phyloP scores from a whole-genome alignment of 2,113 vertebrate species.

The Toxostoma redivivum region DNA sequence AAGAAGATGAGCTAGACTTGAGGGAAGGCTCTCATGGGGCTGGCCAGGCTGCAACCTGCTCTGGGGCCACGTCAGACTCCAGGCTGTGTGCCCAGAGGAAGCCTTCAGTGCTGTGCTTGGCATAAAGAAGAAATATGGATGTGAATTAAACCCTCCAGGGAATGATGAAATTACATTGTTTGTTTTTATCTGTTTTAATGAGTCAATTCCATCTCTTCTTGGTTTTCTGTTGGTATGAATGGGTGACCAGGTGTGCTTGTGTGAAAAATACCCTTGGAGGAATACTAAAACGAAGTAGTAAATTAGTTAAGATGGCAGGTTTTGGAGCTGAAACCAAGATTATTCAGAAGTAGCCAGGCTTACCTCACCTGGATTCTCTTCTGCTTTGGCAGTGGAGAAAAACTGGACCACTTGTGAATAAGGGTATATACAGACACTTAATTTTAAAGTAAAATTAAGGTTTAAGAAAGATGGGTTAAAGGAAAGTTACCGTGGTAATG shows the following conservation, averaged over 20 bases:
- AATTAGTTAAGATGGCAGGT: not conserved
- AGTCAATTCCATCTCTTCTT: not conserved
- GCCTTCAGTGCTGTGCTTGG: not conserved
- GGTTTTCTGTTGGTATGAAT: not conserved
- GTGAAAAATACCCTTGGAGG: not conserved
- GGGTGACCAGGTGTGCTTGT: not conserved
- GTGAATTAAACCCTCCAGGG: not conserved
- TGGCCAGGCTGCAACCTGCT: not conserved
- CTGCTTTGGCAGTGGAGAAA: not conserved
- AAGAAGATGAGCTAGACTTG: not conserved
- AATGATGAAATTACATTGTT: not conserved
- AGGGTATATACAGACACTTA: not conserved
- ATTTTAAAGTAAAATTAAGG: not conserved
- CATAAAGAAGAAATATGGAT: not conserved
- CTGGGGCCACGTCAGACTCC: not conserved
- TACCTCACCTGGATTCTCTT: not conserved
- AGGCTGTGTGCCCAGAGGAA: not conserved
- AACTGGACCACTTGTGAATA: not conserved
- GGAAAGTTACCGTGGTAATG: not conserved
- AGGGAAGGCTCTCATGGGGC: fast-evolving
- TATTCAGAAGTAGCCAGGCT: not conserved
- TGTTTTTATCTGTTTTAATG: not conserved
- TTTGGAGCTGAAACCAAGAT: not conserved
- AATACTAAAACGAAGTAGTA: not conserved
- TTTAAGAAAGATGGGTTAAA: not conserved